Base-by-base conservation (phyloP, 2,797 vertebrate species). In the Acanthopagrus latus region DNA sequence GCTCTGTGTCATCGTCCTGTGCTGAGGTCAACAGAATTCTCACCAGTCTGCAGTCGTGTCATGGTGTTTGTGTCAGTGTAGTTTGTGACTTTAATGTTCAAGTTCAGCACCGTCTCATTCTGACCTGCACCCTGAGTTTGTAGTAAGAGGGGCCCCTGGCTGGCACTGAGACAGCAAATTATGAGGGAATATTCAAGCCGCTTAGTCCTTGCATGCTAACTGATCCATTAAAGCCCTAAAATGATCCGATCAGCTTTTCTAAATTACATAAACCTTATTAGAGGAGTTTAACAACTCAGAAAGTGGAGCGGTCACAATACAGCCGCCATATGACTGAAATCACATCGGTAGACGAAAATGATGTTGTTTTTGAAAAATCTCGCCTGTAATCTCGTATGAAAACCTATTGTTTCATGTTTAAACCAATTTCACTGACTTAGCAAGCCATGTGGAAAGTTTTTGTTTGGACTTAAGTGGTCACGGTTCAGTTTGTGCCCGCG, bases 211-310 rank as follows among this genome's bases (percentile, higher is more conserved):
- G 93, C 92, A 94, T 94, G 93, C 90, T 85, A 92, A 93, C 88
- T 92, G 88, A 95, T 93, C 93, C 89, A 54, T 80, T 92, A 89
- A 94, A 94, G 73, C 92, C 74, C 81, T 55, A 72, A 89, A 92
- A 89, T 86, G 80, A 94, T 92, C 90, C 52, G 23, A 81, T 87
- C 82, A 63, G 89, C 83, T 93, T 93, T 91, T 68, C 81, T 91
- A 91, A 94, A 94, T 93, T 67, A 92, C 83, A 92, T 90, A 91
- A 94, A 89, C 81, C 90, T 77, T 78, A 90, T 93, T 91, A 93
- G 82, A 87, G 50, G 57, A 91, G 87, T 93, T 94, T 92, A 94
- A 91, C 71, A 47, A 78, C 75, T 85, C 64, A 64, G 83, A 89
- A 89, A 86, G 81, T 82, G 74, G 84, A 91, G 84, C 86, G 46